Evolutionary conservation across 1,140 invertebrate genomes (phyloP).

Genomic region (Pollicipes pollicipes): DNA sequence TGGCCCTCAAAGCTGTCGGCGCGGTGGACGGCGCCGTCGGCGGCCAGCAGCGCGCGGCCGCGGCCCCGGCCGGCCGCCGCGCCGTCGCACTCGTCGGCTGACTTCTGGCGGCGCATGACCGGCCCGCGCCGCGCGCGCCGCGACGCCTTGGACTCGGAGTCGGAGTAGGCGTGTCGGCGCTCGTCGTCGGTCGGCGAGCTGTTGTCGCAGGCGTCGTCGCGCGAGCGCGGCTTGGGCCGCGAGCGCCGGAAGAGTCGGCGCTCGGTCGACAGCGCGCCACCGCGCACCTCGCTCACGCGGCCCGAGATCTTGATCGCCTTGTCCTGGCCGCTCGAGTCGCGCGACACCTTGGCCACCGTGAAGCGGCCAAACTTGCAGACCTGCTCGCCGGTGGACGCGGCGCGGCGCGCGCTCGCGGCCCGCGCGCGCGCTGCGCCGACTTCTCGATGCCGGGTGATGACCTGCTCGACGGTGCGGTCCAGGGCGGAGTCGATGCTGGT

Average conservation of each 20-base stretch:
- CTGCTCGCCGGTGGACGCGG: conserved; percentile 5
- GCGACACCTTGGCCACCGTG: conserved; percentile 5
- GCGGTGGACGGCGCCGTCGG: conserved; percentile 35
- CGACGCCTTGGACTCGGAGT: conserved; percentile 9
- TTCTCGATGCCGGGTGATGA: conserved; percentile 8
- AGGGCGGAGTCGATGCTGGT: neutral
- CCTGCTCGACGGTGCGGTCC: neutral
- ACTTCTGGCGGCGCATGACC: neutral
- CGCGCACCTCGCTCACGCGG: conserved; percentile 12
- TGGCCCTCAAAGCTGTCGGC: conserved; percentile 49
- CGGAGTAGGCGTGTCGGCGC: conserved; percentile 12
- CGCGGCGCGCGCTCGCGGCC: conserved; percentile 13
- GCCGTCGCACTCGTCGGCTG: conserved; percentile 5
- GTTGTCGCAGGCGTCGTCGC: neutral
- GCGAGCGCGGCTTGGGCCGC: neutral
- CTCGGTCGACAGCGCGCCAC: conserved; percentile 8
- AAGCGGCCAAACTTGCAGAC: conserved; percentile 11
- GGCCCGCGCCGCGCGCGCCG: conserved; percentile 9
- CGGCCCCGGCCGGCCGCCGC: conserved; percentile 7
- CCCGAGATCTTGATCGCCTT: conserved; percentile 9
- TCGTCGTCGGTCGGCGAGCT: conserved; percentile 7
- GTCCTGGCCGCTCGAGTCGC: neutral
- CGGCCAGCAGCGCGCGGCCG: conserved; percentile 15
- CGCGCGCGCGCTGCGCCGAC: conserved; percentile 11
- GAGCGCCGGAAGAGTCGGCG: conserved; percentile 5